Evolutionary conservation across 2,113 vertebrate species (phyloP).

Genomic region (Xenus cinereus): DNA sequence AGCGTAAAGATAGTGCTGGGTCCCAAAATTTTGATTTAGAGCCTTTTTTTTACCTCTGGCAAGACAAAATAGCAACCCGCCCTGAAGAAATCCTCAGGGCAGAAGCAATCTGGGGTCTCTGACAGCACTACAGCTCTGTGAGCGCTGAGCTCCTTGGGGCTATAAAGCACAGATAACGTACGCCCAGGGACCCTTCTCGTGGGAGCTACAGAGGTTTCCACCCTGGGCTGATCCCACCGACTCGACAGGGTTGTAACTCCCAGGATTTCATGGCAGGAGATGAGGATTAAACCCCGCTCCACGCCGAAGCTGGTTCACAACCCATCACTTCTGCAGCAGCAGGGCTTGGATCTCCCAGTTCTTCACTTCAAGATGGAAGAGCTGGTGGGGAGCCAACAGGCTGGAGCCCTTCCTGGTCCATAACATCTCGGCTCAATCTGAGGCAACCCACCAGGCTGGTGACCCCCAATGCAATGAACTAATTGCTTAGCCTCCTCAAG

Average conservation of each 20-base stretch:
- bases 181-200: neutral
- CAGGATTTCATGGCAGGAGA: neutral
- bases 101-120: neutral
- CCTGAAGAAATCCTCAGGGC: neutral
- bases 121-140: neutral
- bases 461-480: neutral
- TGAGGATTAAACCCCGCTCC: neutral
- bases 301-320: rapidly evolving
- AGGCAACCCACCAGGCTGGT: neutral
- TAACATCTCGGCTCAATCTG: neutral
- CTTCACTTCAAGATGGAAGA: neutral
- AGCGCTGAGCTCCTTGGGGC: neutral
- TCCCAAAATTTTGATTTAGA: neutral
- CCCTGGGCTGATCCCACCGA: neutral
- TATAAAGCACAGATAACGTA: neutral
- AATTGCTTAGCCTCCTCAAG: neutral
- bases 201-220: neutral
- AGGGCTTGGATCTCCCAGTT: neutral
- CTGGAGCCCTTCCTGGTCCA: neutral
- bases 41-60: neutral
- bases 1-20: neutral
- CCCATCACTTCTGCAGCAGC: rapidly evolving
- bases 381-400: neutral
- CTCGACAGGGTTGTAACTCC: neutral
- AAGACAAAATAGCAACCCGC: neutral